Conservation (phyloP, 2,797 vertebrate genomes). For the Macropodus opercularis region DNA sequence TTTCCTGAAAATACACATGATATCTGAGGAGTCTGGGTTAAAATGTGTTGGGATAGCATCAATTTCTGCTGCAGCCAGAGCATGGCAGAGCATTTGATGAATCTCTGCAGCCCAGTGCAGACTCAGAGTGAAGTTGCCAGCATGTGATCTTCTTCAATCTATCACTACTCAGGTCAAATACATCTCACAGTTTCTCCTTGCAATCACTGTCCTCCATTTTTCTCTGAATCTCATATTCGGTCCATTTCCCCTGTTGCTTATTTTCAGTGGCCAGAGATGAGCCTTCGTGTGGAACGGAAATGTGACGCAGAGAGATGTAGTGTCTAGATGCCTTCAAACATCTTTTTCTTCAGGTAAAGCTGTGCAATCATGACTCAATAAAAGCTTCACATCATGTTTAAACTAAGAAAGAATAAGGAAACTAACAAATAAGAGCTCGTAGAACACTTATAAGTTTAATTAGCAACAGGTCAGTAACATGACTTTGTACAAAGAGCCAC, state of each 20-base stretch:
- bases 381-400: too few relatives aligned
- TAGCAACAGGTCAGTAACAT: too few relatives aligned
- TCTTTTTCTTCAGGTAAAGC: not conserved
- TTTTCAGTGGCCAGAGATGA: constrained; percentile 42
- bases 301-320: constrained; percentile 12
- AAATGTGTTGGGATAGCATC: constrained; percentile 19
- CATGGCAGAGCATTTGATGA: constrained; percentile 32
- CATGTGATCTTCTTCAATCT: constrained; percentile 56
- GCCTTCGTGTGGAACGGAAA: constrained; percentile 16
- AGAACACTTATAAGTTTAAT: too few relatives aligned
- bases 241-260: constrained; percentile 47
- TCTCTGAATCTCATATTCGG: constrained; percentile 48
- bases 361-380: too few relatives aligned
- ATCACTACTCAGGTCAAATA: constrained; percentile 51
- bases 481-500: too few relatives aligned
- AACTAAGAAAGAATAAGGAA: too few relatives aligned
- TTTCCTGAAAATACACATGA: constrained; percentile 14
- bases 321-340: constrained; percentile 1
- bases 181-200: constrained; percentile 34
- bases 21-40: constrained; percentile 18
- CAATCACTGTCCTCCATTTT: constrained; percentile 24
- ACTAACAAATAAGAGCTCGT: too few relatives aligned
- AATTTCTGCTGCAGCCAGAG: constrained; percentile 29
- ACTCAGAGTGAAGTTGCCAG: constrained; percentile 35
- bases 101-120: constrained; percentile 33